Conservation (phyloP, 1,140 invertebrate genomes). For the Drosophila tropicalis region DNA sequence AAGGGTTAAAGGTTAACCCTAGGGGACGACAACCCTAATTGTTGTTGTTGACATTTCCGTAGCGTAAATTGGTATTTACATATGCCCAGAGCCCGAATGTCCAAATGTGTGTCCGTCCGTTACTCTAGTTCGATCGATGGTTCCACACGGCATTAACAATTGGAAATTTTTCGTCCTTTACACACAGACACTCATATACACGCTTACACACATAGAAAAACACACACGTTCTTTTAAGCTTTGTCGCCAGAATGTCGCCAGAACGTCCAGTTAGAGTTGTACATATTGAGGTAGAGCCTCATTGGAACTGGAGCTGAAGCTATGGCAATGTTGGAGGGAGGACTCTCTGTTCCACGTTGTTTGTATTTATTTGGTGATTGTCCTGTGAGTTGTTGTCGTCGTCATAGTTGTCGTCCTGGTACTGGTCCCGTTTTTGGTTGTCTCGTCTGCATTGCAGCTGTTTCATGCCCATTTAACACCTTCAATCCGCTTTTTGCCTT, state of each 20-base stretch:
- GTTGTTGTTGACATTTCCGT: constrained; percentile 73
- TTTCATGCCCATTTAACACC: constrained; percentile 81
- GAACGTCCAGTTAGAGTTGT: constrained; percentile 4
- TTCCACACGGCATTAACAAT: constrained; percentile 66
- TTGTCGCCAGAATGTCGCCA: constrained; percentile 37
- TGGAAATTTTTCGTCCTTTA: constrained; percentile 51
- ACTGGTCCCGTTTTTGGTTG: constrained; percentile 14
- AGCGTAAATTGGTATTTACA: constrained; percentile 80
- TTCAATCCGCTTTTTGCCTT: constrained; percentile 66
- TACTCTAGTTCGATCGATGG: constrained; percentile 44
- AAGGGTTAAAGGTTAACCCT: constrained; percentile 51
- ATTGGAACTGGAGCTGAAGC: not conserved
- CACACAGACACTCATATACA: not conserved
- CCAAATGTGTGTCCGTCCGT: constrained; percentile 34
- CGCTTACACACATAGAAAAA: too few relatives aligned
- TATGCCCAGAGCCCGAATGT: constrained; percentile 53
- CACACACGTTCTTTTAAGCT: constrained; percentile 67
- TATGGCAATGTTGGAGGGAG: not conserved
- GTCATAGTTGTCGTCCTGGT: constrained; percentile 33
- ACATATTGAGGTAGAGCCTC: not conserved
- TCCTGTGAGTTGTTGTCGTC: constrained; percentile 55
- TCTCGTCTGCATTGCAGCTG: constrained; percentile 68
- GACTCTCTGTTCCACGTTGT: constrained; percentile 42
- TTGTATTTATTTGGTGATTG: constrained; percentile 75
- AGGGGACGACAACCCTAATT: constrained; percentile 37